These are phyloP conservation scores for Sinocyclocheilus maitianheensis DNA, from an alignment of 2,113 vertebrate species.

Conservation along the genomic window DNA sequence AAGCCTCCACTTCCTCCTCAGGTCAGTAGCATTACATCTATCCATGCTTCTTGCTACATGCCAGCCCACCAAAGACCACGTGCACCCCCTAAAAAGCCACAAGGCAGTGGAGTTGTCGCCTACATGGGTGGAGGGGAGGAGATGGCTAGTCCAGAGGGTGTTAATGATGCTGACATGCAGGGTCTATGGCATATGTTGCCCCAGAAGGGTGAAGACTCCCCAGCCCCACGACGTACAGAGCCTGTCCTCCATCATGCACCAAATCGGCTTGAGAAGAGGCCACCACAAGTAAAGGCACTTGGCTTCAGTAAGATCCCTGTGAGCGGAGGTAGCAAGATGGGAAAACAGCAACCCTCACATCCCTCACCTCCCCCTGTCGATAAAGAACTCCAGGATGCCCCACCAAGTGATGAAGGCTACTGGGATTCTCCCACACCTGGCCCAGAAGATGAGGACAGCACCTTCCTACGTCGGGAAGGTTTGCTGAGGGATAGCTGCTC, in stretches of 20 bases:
- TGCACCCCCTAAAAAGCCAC: slow-evolving; percentile 75
- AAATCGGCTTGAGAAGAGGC: slow-evolving; percentile 62
- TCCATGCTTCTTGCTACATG: slow-evolving; percentile 57
- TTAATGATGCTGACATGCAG: slow-evolving; percentile 90
- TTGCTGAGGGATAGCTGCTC: slow-evolving; percentile 88
- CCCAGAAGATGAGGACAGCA: slow-evolving; percentile 85
- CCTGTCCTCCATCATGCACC: slow-evolving; percentile 58
- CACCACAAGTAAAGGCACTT: slow-evolving; percentile 70
- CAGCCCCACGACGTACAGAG: slow-evolving; percentile 70
- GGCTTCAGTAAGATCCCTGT: slow-evolving; percentile 76
- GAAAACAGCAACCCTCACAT: slow-evolving; percentile 54
- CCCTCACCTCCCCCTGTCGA: slow-evolving; percentile 75
- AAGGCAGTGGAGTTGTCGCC: slow-evolving; percentile 83
- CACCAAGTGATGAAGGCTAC: slow-evolving; percentile 91
- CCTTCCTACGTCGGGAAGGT: slow-evolving; percentile 73
- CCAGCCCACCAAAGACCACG: slow-evolving; percentile 63
- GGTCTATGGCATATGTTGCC: slow-evolving; percentile 97
- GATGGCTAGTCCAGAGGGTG: slow-evolving; percentile 96
- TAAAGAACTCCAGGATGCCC: slow-evolving; percentile 79
- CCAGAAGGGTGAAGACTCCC: slow-evolving; percentile 78
- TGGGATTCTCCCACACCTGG: slow-evolving; percentile 94
- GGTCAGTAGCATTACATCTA: slow-evolving; percentile 62
- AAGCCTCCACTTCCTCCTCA: slow-evolving; percentile 64
- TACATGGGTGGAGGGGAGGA: slow-evolving; percentile 98
- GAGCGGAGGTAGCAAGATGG: slow-evolving; percentile 70